These are phyloP conservation scores for Pseudomugil gertrudae DNA, from an alignment of 2,797 vertebrate genomes.

Conservation along the genomic window DNA sequence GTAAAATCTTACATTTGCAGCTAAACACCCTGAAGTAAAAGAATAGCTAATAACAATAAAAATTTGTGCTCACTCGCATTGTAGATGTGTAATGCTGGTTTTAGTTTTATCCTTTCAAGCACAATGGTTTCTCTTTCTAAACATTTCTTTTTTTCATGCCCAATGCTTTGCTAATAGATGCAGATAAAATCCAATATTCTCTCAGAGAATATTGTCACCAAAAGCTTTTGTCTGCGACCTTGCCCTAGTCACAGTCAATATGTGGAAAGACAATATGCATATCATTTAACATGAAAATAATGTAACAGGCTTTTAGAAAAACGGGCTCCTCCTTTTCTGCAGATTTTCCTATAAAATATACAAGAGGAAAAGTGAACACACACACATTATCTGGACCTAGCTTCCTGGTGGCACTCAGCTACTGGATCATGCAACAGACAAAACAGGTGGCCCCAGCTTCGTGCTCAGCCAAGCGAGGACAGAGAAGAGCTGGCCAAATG, in stretches of 20 bases:
- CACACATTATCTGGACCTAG: conserved; percentile 47
- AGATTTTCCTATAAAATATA: conserved; percentile 19
- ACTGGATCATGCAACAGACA: conserved; percentile 56
- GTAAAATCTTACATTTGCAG: neutral
- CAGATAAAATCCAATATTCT: conserved; percentile 69
- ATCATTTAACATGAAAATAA: conserved; percentile 51
- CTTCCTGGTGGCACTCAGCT: conserved; percentile 44
- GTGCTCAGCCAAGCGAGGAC: conserved; percentile 73
- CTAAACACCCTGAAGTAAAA: neutral
- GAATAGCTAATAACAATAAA: neutral
- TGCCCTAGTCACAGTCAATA: conserved; percentile 61
- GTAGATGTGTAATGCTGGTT: conserved; percentile 31
- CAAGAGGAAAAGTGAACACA: conserved; percentile 19
- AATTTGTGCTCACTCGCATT: conserved; percentile 19
- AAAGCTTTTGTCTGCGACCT: conserved; percentile 65
- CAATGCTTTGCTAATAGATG: conserved; percentile 59
- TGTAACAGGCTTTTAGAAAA: conserved; percentile 49
- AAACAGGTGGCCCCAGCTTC: conserved; percentile 68
- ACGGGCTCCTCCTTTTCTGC: conserved; percentile 14
- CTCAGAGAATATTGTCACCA: conserved; percentile 56
- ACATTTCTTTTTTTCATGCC: conserved; percentile 56
- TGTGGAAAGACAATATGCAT: conserved; percentile 54
- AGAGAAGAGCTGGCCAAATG: conserved; percentile 72
- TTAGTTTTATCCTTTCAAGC: conserved; percentile 36
- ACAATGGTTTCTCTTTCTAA: conserved; percentile 44